These are phyloP conservation scores for Lobophora halterata DNA, from an alignment of 2,888 invertebrate species.

Conservation along the genomic window DNA sequence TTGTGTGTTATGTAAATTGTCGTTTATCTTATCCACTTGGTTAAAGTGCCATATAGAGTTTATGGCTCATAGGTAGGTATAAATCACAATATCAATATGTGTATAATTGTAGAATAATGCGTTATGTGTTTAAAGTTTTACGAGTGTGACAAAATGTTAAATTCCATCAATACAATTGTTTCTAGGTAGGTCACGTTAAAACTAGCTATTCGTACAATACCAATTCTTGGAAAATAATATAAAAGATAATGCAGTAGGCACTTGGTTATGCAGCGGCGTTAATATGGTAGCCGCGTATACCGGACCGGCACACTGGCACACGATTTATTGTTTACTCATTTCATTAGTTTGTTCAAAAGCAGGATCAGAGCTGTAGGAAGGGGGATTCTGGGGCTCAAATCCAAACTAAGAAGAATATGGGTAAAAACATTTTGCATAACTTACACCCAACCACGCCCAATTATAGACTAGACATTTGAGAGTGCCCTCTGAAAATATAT, in stretches of 20 bases:
- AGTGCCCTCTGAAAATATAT: background rate
- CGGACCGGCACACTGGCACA: too few species aligned
- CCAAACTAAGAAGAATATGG: background rate
- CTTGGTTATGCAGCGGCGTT: constrained; percentile 11
- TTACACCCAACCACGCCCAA: too few species aligned
- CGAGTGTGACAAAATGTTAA: too few species aligned
- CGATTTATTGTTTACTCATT: constrained; percentile 21
- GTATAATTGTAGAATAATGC: too few species aligned
- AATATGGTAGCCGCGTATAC: constrained; percentile 13
- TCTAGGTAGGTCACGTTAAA: constrained; percentile 1
- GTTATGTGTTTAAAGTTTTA: too few species aligned
- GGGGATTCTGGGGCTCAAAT: background rate
- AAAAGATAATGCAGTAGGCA: constrained; percentile 2
- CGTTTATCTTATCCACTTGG: too few species aligned
- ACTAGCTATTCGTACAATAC: constrained; percentile 2
- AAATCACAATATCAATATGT: too few species aligned
- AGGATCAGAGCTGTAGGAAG: constrained; percentile 18
- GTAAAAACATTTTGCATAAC: too few species aligned
- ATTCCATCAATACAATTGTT: background rate
- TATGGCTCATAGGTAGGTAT: too few species aligned
- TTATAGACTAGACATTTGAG: background rate
- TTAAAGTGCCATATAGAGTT: too few species aligned
- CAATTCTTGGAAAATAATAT: constrained; percentile 10
- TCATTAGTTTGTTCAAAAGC: constrained; percentile 28
- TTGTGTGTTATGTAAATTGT: too few species aligned